Evolutionary conservation across 2,113 vertebrate genomes (phyloP).

Genomic region (Microtus richardsoni): DNA sequence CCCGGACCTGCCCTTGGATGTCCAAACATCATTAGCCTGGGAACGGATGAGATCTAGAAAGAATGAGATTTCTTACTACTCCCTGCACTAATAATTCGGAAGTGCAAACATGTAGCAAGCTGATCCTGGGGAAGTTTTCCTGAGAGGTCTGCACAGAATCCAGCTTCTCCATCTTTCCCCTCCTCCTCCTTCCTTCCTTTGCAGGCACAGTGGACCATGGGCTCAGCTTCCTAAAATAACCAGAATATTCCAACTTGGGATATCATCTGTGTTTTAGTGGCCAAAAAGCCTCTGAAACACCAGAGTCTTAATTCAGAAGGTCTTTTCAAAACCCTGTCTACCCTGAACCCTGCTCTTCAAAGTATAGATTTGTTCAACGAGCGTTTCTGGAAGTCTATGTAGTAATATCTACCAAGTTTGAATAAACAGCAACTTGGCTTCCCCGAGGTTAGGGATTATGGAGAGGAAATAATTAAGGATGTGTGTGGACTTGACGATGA

Average conservation of each 20-base stretch:
- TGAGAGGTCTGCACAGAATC: not conserved
- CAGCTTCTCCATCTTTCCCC: accelerated
- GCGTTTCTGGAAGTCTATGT: conserved; percentile 17
- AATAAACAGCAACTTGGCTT: conserved; percentile 48
- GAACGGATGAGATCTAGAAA: no score
- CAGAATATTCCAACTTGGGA: conserved; percentile 44
- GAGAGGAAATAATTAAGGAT: conserved; percentile 61
- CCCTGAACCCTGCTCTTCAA: not conserved
- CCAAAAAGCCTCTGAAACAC: not conserved
- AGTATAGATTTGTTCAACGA: not conserved
- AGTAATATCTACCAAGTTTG: conserved; percentile 1
- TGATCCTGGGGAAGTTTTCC: not conserved
- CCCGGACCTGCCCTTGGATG: not conserved
- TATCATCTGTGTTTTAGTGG: not conserved
- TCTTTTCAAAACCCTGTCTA: not conserved
- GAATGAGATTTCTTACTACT: not conserved
- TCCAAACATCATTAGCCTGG: not conserved
- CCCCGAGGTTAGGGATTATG: not conserved
- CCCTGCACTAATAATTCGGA: not conserved
- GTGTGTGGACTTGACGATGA: not conserved
- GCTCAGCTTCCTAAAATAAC: not conserved
- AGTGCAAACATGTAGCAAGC: not conserved
- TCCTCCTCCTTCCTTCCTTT: not conserved
- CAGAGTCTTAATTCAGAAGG: not conserved
- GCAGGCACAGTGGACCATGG: not conserved